phyloP scores from a whole-genome alignment of 2,797 vertebrate species.

The Liasis olivaceus region DNA sequence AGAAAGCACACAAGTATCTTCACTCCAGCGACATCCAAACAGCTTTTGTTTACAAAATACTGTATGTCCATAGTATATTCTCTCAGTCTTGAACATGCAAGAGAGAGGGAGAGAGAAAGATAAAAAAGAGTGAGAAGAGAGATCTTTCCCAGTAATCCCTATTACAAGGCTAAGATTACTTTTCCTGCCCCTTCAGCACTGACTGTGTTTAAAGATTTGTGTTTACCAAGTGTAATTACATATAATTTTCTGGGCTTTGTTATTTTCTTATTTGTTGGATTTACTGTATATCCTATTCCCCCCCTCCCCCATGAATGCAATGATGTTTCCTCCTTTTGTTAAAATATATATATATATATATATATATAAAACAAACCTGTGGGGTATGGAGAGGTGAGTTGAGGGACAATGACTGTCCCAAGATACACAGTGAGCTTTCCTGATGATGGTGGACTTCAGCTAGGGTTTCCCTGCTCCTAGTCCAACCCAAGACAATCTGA shows the following conservation, averaged over 20 bases:
- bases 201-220: not conserved
- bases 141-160: not conserved
- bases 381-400: not conserved
- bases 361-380: not conserved
- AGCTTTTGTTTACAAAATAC: too few species aligned
- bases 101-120: not conserved
- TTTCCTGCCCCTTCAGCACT: not conserved
- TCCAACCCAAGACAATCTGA: not conserved
- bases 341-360: too few species aligned
- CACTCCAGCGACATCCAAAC: too few species aligned
- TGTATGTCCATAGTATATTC: too few species aligned
- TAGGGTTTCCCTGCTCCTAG: not conserved
- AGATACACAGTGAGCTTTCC: not conserved
- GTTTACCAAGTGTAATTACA: not conserved
- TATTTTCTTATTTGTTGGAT: not conserved
- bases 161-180: not conserved
- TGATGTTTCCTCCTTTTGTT: not conserved
- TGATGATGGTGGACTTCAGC: not conserved
- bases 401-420: not conserved
- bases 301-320: not conserved
- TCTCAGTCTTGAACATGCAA: too few species aligned
- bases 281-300: not conserved
- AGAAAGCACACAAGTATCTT: too few species aligned
- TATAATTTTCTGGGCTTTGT: not conserved
- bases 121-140: not conserved